Conservation (phyloP, 1,140 invertebrate genomes). For the Druon quercuslanigerum region DNA sequence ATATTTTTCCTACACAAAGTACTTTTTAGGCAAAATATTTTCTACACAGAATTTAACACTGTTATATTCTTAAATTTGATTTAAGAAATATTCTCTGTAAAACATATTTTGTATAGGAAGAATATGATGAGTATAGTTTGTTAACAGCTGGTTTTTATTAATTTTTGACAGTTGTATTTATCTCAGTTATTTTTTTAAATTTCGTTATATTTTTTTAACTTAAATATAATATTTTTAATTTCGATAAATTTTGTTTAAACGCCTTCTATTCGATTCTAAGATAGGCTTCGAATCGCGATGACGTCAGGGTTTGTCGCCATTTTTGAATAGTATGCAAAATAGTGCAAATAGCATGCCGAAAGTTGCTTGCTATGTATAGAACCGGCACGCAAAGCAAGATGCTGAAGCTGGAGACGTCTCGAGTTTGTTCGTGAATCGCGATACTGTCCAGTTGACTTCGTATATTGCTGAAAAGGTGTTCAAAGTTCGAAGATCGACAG, state of each 20-base stretch:
- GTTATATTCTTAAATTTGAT: too few relatives aligned
- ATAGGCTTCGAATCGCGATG: conserved; percentile 44
- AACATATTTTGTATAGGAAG: too few relatives aligned
- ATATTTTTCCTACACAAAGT: too few relatives aligned
- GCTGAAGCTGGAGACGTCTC: conserved; percentile 39
- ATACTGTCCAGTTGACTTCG: conserved; percentile 34
- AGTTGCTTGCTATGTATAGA: conserved; percentile 55
- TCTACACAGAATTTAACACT: too few relatives aligned
- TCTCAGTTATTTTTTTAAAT: background rate
- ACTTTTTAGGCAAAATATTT: too few relatives aligned
- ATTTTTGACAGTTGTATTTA: background rate
- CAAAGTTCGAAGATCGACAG: conserved; percentile 27
- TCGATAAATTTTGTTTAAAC: too few relatives aligned
- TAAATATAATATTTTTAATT: background rate
- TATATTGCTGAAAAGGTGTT: conserved; percentile 31
- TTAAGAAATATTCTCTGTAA: too few relatives aligned
- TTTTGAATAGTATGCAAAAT: conserved; percentile 62
- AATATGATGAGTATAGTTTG: too few relatives aligned
- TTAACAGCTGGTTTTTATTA: too few relatives aligned
- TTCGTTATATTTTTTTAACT: too few relatives aligned
- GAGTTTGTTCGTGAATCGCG: conserved; percentile 39
- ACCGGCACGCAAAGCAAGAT: conserved; percentile 29
- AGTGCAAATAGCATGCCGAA: conserved; percentile 63
- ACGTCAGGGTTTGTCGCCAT: conserved; percentile 53
- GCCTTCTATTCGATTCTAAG: background rate